Evolutionary conservation across 2,888 invertebrate species (phyloP).

Genomic region (Lagria hirta): DNA sequence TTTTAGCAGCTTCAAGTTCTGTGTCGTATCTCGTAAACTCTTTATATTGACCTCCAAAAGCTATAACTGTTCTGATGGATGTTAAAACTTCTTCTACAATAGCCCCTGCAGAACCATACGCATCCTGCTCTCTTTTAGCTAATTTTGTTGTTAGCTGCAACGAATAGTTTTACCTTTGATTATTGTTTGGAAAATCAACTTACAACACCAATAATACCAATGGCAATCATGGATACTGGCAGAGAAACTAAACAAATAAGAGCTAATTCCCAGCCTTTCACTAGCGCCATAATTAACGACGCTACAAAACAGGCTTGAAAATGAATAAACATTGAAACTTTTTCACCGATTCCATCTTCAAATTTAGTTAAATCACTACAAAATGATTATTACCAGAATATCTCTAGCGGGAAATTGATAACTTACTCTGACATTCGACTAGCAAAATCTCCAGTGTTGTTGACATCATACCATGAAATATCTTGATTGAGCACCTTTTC

Average conservation of each 20-base stretch:
- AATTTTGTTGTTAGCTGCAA: conserved; percentile 62
- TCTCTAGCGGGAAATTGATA: background rate
- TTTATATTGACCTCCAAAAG: conserved; percentile 74
- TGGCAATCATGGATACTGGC: conserved; percentile 29
- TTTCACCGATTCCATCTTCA: conserved; percentile 84
- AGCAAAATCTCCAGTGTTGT: conserved; percentile 73
- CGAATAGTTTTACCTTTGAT: background rate
- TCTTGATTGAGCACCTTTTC: conserved; percentile 72
- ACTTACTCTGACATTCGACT: conserved; percentile 74
- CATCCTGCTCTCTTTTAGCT: conserved; percentile 67
- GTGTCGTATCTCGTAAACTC: conserved; percentile 68
- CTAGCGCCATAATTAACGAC: conserved; percentile 70
- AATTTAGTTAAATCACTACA: conserved; percentile 72
- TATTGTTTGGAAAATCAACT: conserved; percentile 6
- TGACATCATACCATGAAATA: conserved; percentile 71
- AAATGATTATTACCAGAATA: conserved; percentile 15
- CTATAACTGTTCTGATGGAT: conserved; percentile 75
- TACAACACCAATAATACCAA: conserved; percentile 27
- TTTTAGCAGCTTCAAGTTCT: conserved; percentile 62
- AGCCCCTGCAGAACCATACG: conserved; percentile 74
- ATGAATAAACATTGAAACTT: conserved; percentile 72
- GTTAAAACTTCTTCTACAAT: conserved; percentile 80
- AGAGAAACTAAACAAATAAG: conserved; percentile 55
- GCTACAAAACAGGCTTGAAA: conserved; percentile 69
- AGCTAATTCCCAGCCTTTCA: conserved; percentile 80